Evolutionary conservation across 2,888 invertebrate species (phyloP).

Genomic region (Diaperis boleti): DNA sequence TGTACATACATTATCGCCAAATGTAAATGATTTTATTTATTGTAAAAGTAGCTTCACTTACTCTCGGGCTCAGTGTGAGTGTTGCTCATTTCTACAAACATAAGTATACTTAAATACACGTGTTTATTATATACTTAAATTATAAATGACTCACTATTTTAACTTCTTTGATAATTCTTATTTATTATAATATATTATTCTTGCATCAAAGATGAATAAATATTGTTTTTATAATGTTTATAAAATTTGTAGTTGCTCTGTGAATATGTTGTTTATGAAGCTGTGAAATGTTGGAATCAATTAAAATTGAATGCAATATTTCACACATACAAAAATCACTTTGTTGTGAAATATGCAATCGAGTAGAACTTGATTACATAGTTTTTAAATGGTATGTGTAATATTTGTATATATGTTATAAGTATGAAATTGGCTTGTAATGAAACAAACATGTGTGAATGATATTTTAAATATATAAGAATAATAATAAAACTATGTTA

Average conservation of each 20-base stretch:
- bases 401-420: conserved; percentile 60
- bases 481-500: conserved; percentile 53
- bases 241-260: conserved; percentile 38
- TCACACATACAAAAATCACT: conserved; percentile 37
- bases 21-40: conserved; percentile 15
- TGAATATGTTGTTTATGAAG: conserved; percentile 45
- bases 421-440: conserved; percentile 55
- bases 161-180: conserved; percentile 22
- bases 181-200: conserved; percentile 26
- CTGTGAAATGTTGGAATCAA: conserved; percentile 48
- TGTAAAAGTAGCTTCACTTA: conserved; percentile 51
- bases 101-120: conserved; percentile 24
- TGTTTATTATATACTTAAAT: conserved; percentile 34
- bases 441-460: conserved; percentile 56
- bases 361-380: conserved; percentile 52
- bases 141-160: conserved; percentile 23
- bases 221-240: conserved; percentile 32
- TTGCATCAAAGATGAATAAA: conserved; percentile 21
- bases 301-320: conserved; percentile 42
- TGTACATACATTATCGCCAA: conserved; percentile 6
- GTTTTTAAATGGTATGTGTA: conserved; percentile 56
- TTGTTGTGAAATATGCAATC: conserved; percentile 51
- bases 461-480: conserved; percentile 61
- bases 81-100: conserved; percentile 46
- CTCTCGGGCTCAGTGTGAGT: conserved; percentile 56